phyloP scores from a whole-genome alignment of 2,113 vertebrate species.

The Lophochroa leadbeateri region DNA sequence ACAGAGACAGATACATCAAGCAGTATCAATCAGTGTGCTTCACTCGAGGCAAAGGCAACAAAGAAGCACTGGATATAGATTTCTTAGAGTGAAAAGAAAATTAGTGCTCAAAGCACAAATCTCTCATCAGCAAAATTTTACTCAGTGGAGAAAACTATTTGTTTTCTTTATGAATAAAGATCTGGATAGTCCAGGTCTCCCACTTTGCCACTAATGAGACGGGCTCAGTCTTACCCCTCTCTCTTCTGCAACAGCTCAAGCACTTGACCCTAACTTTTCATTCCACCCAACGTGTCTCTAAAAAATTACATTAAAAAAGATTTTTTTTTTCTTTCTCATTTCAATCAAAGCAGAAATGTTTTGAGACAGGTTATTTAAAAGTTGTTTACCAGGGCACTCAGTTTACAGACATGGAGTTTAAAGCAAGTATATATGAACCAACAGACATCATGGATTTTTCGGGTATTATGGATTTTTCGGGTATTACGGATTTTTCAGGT shows the following conservation, averaged over 20 bases:
- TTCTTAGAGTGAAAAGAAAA: background rate
- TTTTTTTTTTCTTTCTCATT: background rate
- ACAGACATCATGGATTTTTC: background rate
- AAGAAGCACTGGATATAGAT: background rate
- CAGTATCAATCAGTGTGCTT: background rate
- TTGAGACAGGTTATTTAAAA: background rate
- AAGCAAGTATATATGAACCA: background rate
- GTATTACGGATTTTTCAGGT: background rate
- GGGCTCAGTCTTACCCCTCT: accelerated
- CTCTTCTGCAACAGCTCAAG: background rate
- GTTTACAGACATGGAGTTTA: background rate
- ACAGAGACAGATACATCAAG: background rate
- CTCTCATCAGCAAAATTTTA: background rate
- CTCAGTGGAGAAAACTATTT: background rate
- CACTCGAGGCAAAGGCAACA: background rate
- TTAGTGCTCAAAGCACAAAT: background rate
- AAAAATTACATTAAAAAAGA: background rate
- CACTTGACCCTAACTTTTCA: background rate
- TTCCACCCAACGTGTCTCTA: background rate
- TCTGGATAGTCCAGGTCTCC: background rate
- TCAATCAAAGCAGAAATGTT: background rate
- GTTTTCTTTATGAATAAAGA: background rate
- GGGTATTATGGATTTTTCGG: background rate
- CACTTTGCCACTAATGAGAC: background rate
- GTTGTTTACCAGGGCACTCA: background rate